A percentile compares a stretch with the other conserved stretches of the same genome.
Conservation (phyloP, 2,797 vertebrate species). For the Leptodactylus fallax region DNA sequence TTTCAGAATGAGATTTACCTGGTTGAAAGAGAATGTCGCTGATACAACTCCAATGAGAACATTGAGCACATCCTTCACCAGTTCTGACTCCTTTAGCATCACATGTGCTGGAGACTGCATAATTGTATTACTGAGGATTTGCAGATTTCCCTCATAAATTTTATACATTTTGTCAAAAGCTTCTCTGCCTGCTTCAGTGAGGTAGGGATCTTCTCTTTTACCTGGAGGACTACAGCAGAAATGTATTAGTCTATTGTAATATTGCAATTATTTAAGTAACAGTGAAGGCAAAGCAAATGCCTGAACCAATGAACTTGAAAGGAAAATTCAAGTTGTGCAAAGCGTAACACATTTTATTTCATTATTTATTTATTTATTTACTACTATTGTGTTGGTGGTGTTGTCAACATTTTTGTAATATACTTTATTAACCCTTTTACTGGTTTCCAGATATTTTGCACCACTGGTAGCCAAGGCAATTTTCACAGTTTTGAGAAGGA, state of each 20-base stretch:
- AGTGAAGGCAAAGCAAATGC: no score
- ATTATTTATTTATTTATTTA: no score
- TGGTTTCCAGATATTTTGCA: no score
- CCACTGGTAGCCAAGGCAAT: no score
- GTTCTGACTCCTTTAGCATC: constrained; percentile 84
- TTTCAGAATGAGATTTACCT: constrained; percentile 75
- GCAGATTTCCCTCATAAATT: constrained; percentile 86
- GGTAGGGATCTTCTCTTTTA: constrained; percentile 87
- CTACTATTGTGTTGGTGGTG: no score
- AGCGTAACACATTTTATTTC: no score
- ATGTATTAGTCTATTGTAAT: background rate
- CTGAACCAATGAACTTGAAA: no score
- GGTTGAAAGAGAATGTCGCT: constrained; percentile 88
- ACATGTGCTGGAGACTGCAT: constrained; percentile 80
- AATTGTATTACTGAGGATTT: constrained; percentile 78
- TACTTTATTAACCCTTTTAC: no score
- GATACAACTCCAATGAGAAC: constrained; percentile 94
- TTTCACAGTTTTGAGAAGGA: no score
- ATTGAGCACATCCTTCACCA: constrained; percentile 92
- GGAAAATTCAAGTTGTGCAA: no score
- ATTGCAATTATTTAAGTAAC: background rate
- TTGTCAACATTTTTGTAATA: no score
- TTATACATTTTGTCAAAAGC: constrained; percentile 91
- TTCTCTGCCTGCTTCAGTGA: constrained; percentile 92
- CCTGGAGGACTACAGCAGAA: constrained; percentile 85